Percentiles rank a stretch among this genome's conserved stretches.
Conservation (phyloP, 2,113 vertebrate genomes). For the Hippocampus zosterae region DNA sequence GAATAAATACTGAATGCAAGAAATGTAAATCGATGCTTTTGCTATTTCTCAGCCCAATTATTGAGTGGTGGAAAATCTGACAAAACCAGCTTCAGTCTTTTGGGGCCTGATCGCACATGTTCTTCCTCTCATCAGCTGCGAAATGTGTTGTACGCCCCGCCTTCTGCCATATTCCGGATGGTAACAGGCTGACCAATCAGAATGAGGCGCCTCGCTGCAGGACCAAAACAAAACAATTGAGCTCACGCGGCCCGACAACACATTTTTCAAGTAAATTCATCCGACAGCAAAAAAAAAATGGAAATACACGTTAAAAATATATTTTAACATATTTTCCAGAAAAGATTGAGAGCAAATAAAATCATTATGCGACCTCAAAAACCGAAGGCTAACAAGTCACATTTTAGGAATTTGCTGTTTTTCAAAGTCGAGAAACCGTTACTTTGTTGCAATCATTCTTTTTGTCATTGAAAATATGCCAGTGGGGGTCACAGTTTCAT, state of each 20-base stretch:
- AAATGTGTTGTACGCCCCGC: slow-evolving; percentile 66
- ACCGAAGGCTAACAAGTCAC: not conserved
- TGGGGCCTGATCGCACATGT: slow-evolving; percentile 41
- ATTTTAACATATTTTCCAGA: not conserved
- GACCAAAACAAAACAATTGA: slow-evolving; percentile 75
- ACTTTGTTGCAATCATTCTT: not conserved
- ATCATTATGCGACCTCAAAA: not conserved
- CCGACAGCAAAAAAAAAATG: not conserved
- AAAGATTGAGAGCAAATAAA: not conserved
- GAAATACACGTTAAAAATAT: not conserved
- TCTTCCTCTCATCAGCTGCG: slow-evolving; percentile 82
- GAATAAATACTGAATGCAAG: too few species aligned
- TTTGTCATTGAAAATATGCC: not conserved
- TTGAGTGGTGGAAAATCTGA: not conserved
- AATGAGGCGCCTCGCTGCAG: slow-evolving; percentile 71
- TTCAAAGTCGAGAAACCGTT: not conserved
- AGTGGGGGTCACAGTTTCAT: not conserved
- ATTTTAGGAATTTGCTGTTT: not conserved
- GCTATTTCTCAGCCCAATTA: too few species aligned
- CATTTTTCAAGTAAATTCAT: slow-evolving; percentile 47
- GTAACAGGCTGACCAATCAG: slow-evolving; percentile 92
- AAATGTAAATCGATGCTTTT: too few species aligned
- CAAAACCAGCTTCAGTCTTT: slow-evolving; percentile 21
- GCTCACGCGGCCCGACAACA: slow-evolving; percentile 55
- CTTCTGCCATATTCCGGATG: slow-evolving; percentile 86